phyloP scores from a whole-genome alignment of 2,888 invertebrate genomes.

The Pristionchus arcanus region DNA sequence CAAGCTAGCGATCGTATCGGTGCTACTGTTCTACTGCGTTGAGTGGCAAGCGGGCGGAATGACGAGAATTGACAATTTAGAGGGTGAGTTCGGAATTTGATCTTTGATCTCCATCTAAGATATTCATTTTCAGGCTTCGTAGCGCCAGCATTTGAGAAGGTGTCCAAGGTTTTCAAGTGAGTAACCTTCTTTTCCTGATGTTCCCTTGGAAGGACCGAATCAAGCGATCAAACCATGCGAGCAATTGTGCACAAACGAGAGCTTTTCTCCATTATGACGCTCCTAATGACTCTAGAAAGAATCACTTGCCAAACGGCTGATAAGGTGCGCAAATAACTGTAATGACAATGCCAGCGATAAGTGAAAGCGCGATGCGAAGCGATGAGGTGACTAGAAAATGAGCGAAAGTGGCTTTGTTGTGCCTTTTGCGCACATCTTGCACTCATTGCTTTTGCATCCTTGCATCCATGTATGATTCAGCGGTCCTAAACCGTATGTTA shows the following conservation, averaged over 20 bases:
- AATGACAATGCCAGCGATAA: neutral
- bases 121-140: slow-evolving; percentile 60
- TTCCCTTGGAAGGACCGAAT: no score
- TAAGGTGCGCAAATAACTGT: neutral
- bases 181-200: neutral
- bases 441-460: neutral
- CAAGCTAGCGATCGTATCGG: neutral
- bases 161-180: slow-evolving; percentile 76
- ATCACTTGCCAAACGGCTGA: neutral
- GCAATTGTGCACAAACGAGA: neutral
- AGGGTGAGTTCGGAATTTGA: slow-evolving; percentile 24
- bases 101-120: neutral
- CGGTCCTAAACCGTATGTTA: neutral
- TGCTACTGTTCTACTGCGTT: neutral
- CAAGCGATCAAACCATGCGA: no score
- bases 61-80: slow-evolving; percentile 66
- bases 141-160: slow-evolving; percentile 81
- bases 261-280: neutral
- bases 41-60: slow-evolving; percentile 53
- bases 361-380: neutral
- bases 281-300: neutral
- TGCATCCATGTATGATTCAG: neutral
- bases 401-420: neutral
- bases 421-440: neutral
- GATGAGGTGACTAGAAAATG: neutral